A percentile compares a stretch with the other conserved stretches of the same genome.
These are phyloP conservation scores for Poecilobothrus nobilitatus DNA, from an alignment of 2,888 invertebrate species.

Conservation along the genomic window DNA sequence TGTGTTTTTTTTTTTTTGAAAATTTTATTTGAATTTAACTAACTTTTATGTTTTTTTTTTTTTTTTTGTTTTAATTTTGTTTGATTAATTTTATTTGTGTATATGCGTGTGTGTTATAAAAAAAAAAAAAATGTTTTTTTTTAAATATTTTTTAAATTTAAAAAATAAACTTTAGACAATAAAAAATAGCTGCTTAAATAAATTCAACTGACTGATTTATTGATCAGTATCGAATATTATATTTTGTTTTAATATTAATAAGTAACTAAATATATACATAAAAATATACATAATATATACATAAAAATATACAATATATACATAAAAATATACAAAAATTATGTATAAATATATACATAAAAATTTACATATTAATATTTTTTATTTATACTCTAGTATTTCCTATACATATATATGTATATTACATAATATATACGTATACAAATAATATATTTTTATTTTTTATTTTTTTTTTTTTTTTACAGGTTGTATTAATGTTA, in stretches of 20 bases:
- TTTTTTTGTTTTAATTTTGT: too few species aligned
- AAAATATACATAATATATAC: too few species aligned
- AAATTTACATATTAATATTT: too few species aligned
- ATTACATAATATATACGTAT: not conserved
- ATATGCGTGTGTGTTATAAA: too few species aligned
- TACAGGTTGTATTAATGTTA: slow-evolving; percentile 85
- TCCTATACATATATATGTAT: too few species aligned
- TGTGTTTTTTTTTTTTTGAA: too few species aligned
- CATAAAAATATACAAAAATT: not conserved
- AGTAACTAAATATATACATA: too few species aligned
- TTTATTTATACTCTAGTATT: too few species aligned
- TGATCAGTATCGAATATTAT: slow-evolving; percentile 46
- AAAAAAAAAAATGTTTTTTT: not conserved
- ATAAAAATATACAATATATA: not conserved
- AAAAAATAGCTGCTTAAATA: not conserved
- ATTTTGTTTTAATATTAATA: too few species aligned
- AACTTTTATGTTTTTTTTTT: too few species aligned
- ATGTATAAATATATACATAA: not conserved
- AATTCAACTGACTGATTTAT: slow-evolving; percentile 40
- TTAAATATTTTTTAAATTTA: not conserved
- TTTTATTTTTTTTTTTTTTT: slow-evolving; percentile 24
- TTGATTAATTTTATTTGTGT: too few species aligned
- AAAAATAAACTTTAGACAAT: not conserved
- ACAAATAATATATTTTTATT: not conserved
- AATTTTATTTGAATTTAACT: too few species aligned